phyloP scores from a whole-genome alignment of 1,140 invertebrate genomes.

The Euwallacea fornicatus region DNA sequence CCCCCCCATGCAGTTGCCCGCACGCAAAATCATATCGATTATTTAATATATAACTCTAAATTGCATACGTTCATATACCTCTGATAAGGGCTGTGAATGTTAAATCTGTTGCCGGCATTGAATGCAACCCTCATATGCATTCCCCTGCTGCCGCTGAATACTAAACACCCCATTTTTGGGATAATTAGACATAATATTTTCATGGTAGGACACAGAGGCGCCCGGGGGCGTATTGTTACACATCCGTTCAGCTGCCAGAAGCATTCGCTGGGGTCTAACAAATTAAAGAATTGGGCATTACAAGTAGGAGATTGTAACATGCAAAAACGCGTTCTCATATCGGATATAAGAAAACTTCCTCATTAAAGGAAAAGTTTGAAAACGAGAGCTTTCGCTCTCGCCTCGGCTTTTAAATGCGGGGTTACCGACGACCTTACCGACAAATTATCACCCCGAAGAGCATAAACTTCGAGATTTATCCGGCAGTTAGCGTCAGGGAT shows the following conservation, averaged over 20 bases:
- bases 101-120: too few species aligned
- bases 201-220: constrained; percentile 22
- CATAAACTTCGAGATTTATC: constrained; percentile 39
- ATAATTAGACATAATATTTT: constrained; percentile 38
- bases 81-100: too few species aligned
- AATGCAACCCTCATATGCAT: background rate
- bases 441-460: constrained; percentile 37
- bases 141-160: constrained; percentile 7
- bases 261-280: too few species aligned
- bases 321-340: background rate
- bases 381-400: constrained; percentile 9
- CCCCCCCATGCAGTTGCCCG: background rate
- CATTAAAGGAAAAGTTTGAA: constrained; percentile 26
- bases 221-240: constrained; percentile 2
- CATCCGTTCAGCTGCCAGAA: too few species aligned
- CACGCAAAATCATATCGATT: background rate
- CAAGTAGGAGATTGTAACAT: background rate
- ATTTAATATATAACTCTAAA: background rate
- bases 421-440: constrained; percentile 30
- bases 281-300: too few species aligned
- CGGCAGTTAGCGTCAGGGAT: constrained; percentile 34
- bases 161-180: constrained; percentile 29
- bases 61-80: background rate
- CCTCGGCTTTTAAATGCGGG: constrained; percentile 32
- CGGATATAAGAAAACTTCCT: constrained; percentile 9